phyloP scores from a whole-genome alignment of 2,113 vertebrate species.

The Zosterops lateralis region DNA sequence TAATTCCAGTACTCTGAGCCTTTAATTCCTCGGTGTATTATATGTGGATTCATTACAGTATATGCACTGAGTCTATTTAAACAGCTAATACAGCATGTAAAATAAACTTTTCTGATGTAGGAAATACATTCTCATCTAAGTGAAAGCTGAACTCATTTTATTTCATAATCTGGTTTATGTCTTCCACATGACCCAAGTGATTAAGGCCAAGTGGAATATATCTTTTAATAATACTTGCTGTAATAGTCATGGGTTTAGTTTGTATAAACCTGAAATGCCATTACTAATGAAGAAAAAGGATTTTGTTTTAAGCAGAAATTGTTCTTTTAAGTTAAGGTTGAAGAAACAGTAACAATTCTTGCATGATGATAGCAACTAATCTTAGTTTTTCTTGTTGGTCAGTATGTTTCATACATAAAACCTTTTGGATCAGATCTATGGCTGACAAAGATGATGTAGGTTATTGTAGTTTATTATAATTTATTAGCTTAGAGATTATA shows the following conservation, averaged over 20 bases:
- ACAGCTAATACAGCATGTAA: constrained; percentile 47
- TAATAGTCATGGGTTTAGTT: constrained; percentile 5
- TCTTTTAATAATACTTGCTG: constrained; percentile 23
- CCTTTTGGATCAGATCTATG: background rate
- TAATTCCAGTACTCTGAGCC: constrained; percentile 58
- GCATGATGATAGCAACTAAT: background rate
- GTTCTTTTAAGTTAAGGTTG: background rate
- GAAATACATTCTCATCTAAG: constrained; percentile 45
- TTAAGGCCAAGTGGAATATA: constrained; percentile 46
- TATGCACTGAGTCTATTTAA: constrained; percentile 39
- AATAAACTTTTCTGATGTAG: constrained; percentile 61
- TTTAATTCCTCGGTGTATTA: constrained; percentile 58
- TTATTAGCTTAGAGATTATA: background rate
- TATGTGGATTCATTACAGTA: constrained; percentile 43
- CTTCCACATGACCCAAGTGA: constrained; percentile 53
- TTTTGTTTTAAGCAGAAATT: constrained; percentile 23
- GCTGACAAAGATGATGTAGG: background rate
- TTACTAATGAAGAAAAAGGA: constrained; percentile 17
- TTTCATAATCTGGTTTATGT: constrained; percentile 59
- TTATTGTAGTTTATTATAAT: background rate
- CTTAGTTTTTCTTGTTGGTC: background rate
- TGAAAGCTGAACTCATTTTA: constrained; percentile 51
- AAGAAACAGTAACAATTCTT: background rate
- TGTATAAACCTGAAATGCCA: constrained; percentile 11
- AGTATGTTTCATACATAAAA: background rate